These are phyloP conservation scores for Halcyon leucocephala DNA, from an alignment of 2,797 vertebrate genomes.

Conservation along the genomic window DNA sequence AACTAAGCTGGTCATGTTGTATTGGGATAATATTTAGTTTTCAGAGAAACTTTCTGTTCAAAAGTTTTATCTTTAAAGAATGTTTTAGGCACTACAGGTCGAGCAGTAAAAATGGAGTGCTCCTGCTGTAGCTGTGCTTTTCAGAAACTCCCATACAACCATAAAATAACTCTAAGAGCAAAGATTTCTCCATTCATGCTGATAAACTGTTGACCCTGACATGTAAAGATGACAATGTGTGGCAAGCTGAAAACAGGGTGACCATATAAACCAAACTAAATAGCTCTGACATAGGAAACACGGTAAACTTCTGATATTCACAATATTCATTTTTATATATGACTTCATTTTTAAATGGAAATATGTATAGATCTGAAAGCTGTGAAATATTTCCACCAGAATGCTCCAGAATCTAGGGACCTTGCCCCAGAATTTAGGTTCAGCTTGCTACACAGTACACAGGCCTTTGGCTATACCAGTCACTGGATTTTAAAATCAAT, in stretches of 20 bases:
- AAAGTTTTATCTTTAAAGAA: neutral
- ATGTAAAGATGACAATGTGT: neutral
- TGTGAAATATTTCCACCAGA: slow-evolving; percentile 43
- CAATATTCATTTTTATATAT: neutral
- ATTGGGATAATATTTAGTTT: neutral
- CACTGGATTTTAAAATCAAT: slow-evolving; percentile 71
- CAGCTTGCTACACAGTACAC: slow-evolving; percentile 42
- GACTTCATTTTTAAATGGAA: neutral
- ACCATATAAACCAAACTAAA: neutral
- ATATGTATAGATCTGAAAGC: neutral
- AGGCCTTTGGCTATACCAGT: slow-evolving; percentile 69
- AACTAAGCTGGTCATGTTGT: neutral
- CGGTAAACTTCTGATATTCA: neutral
- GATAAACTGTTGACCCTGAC: neutral
- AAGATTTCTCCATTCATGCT: neutral
- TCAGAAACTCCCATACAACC: neutral
- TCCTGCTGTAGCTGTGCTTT: neutral
- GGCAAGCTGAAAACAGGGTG: neutral
- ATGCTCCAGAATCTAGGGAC: slow-evolving; percentile 39
- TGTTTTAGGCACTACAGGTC: neutral
- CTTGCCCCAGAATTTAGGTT: slow-evolving; percentile 59
- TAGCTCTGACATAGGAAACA: neutral
- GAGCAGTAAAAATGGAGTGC: neutral
- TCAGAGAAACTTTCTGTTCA: neutral
- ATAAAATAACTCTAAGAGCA: neutral